Evolutionary conservation across 2,113 vertebrate species (phyloP), one percentile per base, ranked within the genome.

Genomic region (Nematolebias whitei): DNA sequence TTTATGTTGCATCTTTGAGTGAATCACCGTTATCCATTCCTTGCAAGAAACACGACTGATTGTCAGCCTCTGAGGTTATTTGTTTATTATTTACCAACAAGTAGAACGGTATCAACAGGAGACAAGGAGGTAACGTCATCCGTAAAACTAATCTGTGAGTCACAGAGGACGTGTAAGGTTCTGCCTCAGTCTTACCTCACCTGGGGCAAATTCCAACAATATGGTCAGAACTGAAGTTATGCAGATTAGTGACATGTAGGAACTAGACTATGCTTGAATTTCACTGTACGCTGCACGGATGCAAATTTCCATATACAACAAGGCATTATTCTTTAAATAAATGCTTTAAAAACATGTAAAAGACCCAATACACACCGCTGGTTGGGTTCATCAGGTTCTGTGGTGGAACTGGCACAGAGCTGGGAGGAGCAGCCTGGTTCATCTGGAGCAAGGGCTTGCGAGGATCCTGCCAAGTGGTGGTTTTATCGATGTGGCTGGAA

Each of bases 401-500:
- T 10, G 88, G 92, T 71, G 94, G 96, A 69, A 98, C 93, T 0
- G 95, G 94, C 56, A 89, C 88, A 18, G 96, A 94, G 52, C 93
- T 98, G 77, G 95, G 85, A 6, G 96, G 94, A 20, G 95, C 77
- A 2, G 94, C 79, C 71, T 95, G 94, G 39, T 94, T 98, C 92
- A 98, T 93, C 91, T 97, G 96, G 39, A 98, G 94, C 87, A 99
- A 93, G 62, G 96, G 91, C 90, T 99, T 99, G 75, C 97, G 93
- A 65, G 97, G 97, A 82, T 99, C 96, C 78, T 96, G 96, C 97
- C 97, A 99, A 79, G 97, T 99, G 76, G 97, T 99, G 26, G 96
- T 95, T 90, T 99, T 96, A 88, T 99, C 96, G 24, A 97, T 94
- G 89, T 99, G 97, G 88, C 96, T 99, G 78, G 14, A 63, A 72